Percentiles rank a stretch among this genome's conserved stretches.
Conservation (phyloP, 2,888 invertebrate species). For the Ochropleura leucogaster region DNA sequence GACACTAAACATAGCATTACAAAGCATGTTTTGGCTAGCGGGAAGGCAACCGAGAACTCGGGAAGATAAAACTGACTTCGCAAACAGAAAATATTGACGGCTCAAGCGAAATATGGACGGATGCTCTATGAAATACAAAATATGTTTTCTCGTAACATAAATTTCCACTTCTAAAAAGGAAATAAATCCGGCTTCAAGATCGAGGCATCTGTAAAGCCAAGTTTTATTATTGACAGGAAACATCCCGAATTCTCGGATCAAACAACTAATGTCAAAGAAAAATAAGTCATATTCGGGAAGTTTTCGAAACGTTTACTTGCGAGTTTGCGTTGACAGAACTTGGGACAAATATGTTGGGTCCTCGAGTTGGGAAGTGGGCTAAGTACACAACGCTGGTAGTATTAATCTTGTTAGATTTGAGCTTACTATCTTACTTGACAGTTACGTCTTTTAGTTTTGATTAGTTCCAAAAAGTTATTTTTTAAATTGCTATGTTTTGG, state of each 20-base stretch:
- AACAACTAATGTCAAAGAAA: slow-evolving; percentile 50
- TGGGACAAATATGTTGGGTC: slow-evolving; percentile 56
- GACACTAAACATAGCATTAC: no score
- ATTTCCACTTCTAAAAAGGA: not conserved
- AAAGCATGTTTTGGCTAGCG: no score
- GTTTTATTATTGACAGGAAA: slow-evolving; percentile 33
- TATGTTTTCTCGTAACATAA: not conserved
- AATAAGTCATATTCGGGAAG: slow-evolving; percentile 50
- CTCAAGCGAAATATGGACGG: not conserved
- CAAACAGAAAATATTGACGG: not conserved
- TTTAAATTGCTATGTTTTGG: not conserved
- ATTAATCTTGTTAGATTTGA: slow-evolving; percentile 40
- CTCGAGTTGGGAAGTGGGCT: slow-evolving; percentile 44
- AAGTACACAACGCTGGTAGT: slow-evolving; percentile 28
- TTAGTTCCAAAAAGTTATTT: not conserved
- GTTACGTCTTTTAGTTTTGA: slow-evolving; percentile 4
- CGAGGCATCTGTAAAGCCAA: slow-evolving; percentile 6
- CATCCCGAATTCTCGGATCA: slow-evolving; percentile 28
- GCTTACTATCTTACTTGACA: slow-evolving; percentile 17
- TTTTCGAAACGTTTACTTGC: slow-evolving; percentile 36
- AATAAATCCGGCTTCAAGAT: slow-evolving; percentile 13
- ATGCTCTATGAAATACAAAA: not conserved
- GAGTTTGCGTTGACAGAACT: slow-evolving; percentile 40
- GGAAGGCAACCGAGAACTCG: no score
- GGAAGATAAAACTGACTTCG: not conserved